These are phyloP conservation scores for Vulpes ferrilata DNA, from an alignment of 2,113 vertebrate genomes.

Conservation along the genomic window DNA sequence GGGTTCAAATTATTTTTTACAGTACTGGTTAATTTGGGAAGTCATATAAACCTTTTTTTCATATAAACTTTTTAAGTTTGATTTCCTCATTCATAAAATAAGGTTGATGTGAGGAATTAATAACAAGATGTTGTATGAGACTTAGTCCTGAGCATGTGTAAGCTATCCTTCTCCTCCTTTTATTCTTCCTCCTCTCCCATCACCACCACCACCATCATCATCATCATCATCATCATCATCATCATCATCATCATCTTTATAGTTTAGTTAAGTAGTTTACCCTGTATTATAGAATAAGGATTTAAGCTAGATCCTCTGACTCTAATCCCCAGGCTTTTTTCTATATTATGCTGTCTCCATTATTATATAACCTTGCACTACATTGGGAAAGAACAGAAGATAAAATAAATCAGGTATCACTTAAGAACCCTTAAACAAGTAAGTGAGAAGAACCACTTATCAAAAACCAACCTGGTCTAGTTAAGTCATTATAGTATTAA, in stretches of 20 bases:
- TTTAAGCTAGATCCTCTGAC: neutral
- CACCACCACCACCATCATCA: neutral
- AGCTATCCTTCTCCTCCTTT: neutral
- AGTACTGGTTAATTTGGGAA: neutral
- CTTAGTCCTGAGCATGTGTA: neutral
- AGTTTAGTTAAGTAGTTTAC: neutral
- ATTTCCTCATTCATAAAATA: constrained; percentile 3
- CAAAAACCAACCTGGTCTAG: neutral
- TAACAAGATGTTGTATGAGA: neutral
- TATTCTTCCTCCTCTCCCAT: neutral
- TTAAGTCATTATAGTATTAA: neutral
- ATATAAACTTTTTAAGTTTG: neutral
- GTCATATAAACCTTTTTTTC: neutral
- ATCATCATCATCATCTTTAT: neutral
- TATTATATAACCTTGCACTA: neutral
- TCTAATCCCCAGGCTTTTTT: neutral
- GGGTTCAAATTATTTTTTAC: neutral
- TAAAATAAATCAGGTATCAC: neutral
- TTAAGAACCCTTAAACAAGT: neutral
- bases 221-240: neutral
- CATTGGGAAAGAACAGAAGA: neutral
- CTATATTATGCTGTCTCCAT: neutral
- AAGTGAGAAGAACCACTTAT: neutral
- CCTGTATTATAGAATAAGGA: neutral
- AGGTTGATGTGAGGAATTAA: neutral